Conservation (phyloP, 2,113 vertebrate species). For the Furnarius figulus region DNA sequence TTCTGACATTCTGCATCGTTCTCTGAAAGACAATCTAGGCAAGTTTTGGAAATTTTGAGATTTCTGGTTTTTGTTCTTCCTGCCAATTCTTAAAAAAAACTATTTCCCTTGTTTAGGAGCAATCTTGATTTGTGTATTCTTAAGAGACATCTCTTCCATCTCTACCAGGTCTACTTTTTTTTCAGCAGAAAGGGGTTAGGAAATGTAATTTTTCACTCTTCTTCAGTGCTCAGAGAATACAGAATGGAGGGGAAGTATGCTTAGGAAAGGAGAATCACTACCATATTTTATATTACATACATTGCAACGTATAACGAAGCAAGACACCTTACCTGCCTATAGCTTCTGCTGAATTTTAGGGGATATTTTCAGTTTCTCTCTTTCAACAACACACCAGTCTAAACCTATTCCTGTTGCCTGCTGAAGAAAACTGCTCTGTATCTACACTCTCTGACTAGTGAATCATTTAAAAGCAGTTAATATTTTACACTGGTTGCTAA, state of each 20-base stretch:
- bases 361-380: not conserved
- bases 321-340: not conserved
- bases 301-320: not conserved
- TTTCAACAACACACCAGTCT: not conserved
- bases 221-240: not conserved
- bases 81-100: not conserved
- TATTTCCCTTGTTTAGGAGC: not conserved
- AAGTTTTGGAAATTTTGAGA: not conserved
- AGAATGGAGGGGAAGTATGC: not conserved
- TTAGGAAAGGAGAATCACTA: not conserved
- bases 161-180: not conserved
- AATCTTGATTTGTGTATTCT: not conserved
- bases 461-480: not conserved
- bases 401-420: not conserved
- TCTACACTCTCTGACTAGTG: not conserved
- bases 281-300: not conserved
- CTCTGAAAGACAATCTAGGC: not conserved
- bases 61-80: not conserved
- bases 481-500: not conserved
- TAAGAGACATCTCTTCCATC: not conserved
- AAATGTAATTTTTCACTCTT: not conserved
- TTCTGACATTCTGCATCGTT: not conserved
- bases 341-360: not conserved
- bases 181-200: not conserved
- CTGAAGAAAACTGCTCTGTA: not conserved